phyloP scores from a whole-genome alignment of 2,113 vertebrate genomes.

The Zosterops lateralis region DNA sequence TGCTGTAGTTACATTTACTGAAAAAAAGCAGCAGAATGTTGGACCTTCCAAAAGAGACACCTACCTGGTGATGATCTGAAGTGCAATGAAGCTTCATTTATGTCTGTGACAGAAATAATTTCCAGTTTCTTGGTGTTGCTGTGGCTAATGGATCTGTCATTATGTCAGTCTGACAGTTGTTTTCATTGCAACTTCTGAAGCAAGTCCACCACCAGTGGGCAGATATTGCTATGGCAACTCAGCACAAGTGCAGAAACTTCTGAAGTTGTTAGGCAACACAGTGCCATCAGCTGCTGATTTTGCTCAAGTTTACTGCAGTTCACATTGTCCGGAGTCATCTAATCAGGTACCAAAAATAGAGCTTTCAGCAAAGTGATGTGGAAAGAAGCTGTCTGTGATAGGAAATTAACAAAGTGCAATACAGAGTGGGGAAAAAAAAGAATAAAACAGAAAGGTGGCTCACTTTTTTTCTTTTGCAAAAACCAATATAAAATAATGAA shows the following conservation, averaged over 20 bases:
- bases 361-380: not conserved
- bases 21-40: not conserved
- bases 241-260: constrained; percentile 23
- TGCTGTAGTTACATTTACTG: not conserved
- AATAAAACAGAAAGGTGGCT: not conserved
- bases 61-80: not conserved
- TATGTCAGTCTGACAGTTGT: not conserved
- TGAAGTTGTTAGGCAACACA: constrained; percentile 52
- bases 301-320: not conserved
- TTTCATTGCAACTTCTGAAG: constrained; percentile 15
- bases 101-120: not conserved
- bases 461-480: not conserved
- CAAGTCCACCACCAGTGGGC: constrained; percentile 38
- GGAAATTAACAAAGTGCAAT: not conserved
- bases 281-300: constrained; percentile 7
- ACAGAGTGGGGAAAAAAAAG: accelerated
- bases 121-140: not conserved
- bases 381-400: not conserved
- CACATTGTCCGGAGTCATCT: not conserved
- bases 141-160: not conserved
- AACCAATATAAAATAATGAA: not conserved
- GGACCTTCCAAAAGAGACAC: not conserved
- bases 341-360: constrained; percentile 13
- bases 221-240: constrained; percentile 63
- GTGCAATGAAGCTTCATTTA: not conserved